These are phyloP conservation scores for Thaumatotibia leucotreta DNA, from an alignment of 1,140 invertebrate genomes.

Conservation along the genomic window DNA sequence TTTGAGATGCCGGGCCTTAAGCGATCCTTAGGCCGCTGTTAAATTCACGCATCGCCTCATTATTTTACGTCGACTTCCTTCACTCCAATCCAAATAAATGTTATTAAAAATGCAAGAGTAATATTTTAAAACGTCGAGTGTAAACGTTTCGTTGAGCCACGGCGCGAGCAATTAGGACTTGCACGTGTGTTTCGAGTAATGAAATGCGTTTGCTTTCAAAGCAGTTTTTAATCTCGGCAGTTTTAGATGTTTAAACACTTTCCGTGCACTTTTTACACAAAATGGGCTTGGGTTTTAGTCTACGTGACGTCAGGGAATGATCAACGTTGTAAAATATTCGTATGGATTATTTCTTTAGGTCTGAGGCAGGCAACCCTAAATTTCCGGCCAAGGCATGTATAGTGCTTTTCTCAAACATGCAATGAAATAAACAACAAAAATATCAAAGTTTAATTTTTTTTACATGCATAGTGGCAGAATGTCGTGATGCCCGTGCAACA, in stretches of 20 bases:
- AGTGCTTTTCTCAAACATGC: no score
- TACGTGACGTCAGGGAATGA: no score
- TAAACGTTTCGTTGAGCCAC: constrained; percentile 23
- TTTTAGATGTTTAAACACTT: constrained; percentile 27
- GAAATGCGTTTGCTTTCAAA: constrained; percentile 28
- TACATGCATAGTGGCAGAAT: no score
- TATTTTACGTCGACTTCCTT: constrained; percentile 41
- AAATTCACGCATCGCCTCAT: constrained; percentile 43
- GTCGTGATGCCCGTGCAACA: no score
- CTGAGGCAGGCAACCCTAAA: no score
- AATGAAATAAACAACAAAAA: no score
- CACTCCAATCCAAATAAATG: constrained; percentile 41
- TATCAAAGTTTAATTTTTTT: no score
- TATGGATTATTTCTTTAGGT: no score
- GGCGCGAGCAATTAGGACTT: constrained; percentile 35
- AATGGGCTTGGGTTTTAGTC: neutral
- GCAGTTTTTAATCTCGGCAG: constrained; percentile 25
- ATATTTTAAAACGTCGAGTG: constrained; percentile 36
- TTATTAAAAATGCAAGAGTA: constrained; percentile 46
- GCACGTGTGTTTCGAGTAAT: constrained; percentile 24
- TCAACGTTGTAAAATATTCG: no score
- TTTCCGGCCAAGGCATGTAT: no score
- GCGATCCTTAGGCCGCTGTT: neutral
- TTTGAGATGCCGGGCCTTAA: neutral
- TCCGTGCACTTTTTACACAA: constrained; percentile 3